Conservation (phyloP, 2,888 invertebrate species). For the Chirona hameri region DNA sequence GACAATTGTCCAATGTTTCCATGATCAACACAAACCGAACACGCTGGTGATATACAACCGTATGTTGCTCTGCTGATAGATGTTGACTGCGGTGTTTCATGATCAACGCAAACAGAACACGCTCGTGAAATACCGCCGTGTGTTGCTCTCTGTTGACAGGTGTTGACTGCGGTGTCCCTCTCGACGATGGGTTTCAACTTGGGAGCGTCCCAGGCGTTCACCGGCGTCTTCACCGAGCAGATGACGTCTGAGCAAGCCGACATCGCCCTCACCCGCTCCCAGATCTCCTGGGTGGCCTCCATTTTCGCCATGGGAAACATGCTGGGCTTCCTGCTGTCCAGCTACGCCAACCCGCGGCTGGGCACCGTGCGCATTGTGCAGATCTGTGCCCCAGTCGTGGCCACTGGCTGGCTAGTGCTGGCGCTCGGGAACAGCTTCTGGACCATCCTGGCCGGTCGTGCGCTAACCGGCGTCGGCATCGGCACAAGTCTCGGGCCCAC, state of each 20-base stretch:
- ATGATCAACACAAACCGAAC: too few relatives aligned
- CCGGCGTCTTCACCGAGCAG: background rate
- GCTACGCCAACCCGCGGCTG: background rate
- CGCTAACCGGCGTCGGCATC: background rate
- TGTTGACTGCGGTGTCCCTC: background rate
- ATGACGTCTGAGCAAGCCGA: background rate
- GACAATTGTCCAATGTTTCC: too few relatives aligned
- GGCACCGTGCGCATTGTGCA: background rate
- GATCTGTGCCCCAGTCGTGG: background rate
- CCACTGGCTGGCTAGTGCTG: background rate
- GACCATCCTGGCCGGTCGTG: background rate
- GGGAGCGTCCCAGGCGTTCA: background rate
- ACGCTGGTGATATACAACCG: too few relatives aligned
- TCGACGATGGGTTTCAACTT: background rate
- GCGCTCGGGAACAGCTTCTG: background rate
- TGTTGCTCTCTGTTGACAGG: background rate
- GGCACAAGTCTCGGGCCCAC: background rate
- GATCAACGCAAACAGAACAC: too few relatives aligned
- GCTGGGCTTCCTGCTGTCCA: background rate
- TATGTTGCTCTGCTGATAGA: background rate
- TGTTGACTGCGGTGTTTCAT: background rate
- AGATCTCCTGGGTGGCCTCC: background rate
- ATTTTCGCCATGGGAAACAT: background rate
- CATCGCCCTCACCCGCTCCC: background rate
- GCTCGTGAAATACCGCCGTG: too few relatives aligned